These are phyloP conservation scores for Drosophila gunungcola DNA, from an alignment of 1,140 invertebrate genomes.

Conservation along the genomic window DNA sequence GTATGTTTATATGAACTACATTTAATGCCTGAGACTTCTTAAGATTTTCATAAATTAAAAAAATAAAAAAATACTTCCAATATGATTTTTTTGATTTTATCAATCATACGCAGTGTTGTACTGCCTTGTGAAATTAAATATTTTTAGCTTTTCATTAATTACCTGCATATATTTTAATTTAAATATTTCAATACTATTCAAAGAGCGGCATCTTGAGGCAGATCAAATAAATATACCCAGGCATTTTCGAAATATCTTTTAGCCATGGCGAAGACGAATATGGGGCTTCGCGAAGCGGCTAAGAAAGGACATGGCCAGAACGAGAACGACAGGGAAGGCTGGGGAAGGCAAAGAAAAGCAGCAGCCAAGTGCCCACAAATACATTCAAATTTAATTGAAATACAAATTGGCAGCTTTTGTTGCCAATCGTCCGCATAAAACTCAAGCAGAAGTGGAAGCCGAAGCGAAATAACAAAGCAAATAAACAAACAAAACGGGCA, in stretches of 20 bases:
- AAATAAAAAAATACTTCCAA: too few species aligned
- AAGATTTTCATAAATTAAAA: too few species aligned
- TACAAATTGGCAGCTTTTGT: slow-evolving; percentile 74
- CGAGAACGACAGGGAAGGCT: background rate
- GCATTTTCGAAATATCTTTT: background rate
- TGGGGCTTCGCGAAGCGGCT: background rate
- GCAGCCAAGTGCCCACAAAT: slow-evolving; percentile 58
- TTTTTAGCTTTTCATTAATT: background rate
- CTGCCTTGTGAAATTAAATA: background rate
- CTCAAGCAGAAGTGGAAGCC: slow-evolving; percentile 27
- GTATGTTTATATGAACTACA: too few species aligned
- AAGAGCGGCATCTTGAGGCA: background rate
- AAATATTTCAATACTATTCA: background rate
- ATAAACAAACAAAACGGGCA: slow-evolving; percentile 38
- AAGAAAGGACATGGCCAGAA: background rate
- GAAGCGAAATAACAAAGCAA: slow-evolving; percentile 44
- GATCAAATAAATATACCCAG: background rate
- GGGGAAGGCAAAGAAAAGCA: slow-evolving; percentile 10
- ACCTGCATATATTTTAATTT: background rate
- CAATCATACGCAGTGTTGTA: slow-evolving; percentile 1
- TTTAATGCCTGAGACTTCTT: too few species aligned
- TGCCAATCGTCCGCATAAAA: slow-evolving; percentile 56
- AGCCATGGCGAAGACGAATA: background rate
- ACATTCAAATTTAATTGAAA: slow-evolving; percentile 77
- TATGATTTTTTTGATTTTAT: background rate